A percentile compares a stretch with the other conserved stretches of the same genome.
These are phyloP conservation scores for Premnoplex brunnescens DNA, from an alignment of 2,797 vertebrate species.

Conservation along the genomic window DNA sequence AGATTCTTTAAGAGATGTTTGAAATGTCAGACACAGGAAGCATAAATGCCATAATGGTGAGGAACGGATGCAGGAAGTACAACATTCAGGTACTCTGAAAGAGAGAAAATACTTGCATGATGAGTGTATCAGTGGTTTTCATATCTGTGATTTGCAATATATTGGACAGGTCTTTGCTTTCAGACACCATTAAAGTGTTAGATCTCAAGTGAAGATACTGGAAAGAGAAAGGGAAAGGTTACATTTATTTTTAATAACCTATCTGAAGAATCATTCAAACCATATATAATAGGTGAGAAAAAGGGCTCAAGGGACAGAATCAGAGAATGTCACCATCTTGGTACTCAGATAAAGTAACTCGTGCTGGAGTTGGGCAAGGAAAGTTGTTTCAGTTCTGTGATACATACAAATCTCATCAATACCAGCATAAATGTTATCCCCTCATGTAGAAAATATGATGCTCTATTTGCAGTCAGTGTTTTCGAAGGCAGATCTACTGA, in stretches of 20 bases:
- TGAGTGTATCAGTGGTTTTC: background rate
- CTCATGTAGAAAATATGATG: background rate
- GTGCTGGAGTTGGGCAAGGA: background rate
- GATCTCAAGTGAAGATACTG: background rate
- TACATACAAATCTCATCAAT: background rate
- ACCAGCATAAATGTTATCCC: background rate
- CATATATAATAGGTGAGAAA: background rate
- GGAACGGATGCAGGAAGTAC: background rate
- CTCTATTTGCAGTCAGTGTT: background rate
- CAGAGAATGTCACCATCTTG: background rate
- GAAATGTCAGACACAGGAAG: background rate
- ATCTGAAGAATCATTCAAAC: background rate
- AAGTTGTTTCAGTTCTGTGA: background rate
- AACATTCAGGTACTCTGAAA: background rate
- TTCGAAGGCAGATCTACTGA: background rate
- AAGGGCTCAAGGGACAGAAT: background rate
- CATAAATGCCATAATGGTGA: background rate
- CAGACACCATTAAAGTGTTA: background rate
- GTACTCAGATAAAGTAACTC: background rate
- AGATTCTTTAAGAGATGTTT: background rate
- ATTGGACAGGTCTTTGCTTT: background rate
- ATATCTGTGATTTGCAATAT: background rate
- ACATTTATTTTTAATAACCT: constrained; percentile 10
- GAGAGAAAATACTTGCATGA: background rate
- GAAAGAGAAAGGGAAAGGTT: background rate